Evolutionary conservation across 2,113 vertebrate genomes (phyloP).

Genomic region (Microtus ochrogaster): DNA sequence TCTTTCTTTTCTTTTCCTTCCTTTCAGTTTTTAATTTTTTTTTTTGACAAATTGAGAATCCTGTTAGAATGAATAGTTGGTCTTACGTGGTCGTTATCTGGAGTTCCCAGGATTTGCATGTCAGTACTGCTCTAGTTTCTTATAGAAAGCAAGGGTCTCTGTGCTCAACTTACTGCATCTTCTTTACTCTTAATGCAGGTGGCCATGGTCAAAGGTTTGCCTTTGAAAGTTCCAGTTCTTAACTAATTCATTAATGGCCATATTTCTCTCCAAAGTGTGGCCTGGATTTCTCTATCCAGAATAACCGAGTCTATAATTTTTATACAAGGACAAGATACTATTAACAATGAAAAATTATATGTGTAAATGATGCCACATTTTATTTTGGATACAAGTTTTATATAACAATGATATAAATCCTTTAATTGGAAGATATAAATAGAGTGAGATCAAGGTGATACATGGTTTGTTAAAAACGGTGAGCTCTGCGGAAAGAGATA

Average conservation of each 20-base stretch:
- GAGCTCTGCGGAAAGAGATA: background rate
- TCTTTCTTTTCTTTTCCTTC: background rate
- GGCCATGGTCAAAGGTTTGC: background rate
- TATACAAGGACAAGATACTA: background rate
- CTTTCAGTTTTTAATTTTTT: background rate
- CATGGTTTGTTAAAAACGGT: background rate
- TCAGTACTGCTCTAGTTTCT: background rate
- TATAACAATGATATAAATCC: background rate
- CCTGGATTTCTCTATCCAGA: background rate
- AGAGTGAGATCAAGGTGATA: slow-evolving; percentile 14
- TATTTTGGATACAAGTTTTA: slow-evolving; percentile 11
- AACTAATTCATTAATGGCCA: background rate
- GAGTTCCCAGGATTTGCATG: background rate
- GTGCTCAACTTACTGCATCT: background rate
- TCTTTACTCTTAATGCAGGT: background rate
- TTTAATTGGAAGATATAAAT: background rate
- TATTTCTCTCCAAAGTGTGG: background rate
- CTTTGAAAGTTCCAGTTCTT: background rate
- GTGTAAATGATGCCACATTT: background rate
- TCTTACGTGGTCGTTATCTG: background rate
- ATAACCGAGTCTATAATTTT: background rate
- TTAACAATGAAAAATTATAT: background rate
- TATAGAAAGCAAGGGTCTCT: background rate
- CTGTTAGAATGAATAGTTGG: background rate
- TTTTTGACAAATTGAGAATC: background rate